phyloP scores from a whole-genome alignment of 92 coral and sea anemone genomes.

The Bergia puertoricense region DNA sequence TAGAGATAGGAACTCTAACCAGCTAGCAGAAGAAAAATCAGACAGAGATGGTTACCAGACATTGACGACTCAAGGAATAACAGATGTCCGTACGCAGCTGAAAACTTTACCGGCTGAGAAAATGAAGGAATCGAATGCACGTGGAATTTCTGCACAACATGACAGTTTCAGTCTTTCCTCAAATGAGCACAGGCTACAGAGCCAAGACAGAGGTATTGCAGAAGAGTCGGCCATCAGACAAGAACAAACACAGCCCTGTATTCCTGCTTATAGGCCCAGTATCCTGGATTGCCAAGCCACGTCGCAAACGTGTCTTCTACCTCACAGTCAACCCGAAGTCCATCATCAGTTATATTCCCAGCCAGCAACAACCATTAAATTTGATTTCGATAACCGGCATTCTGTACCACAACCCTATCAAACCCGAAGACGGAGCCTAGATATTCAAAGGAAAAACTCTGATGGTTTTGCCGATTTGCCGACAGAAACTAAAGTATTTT shows the following conservation, averaged over 20 bases:
- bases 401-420: not conserved
- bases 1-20: not conserved
- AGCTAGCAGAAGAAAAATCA: not conserved
- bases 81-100: not conserved
- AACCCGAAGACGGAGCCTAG: conserved; percentile 2
- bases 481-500: not conserved
- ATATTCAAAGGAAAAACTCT: not conserved
- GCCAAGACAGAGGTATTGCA: not conserved
- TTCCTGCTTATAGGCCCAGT: not conserved
- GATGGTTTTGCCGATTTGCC: not conserved
- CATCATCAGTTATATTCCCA: not conserved
- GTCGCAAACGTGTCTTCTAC: conserved; percentile 6
- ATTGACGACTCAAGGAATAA: not conserved
- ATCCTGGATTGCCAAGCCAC: not conserved
- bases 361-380: not conserved
- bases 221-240: not conserved
- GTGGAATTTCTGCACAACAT: not conserved
- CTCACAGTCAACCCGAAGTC: not conserved
- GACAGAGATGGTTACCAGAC: not conserved
- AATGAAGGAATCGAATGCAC: not conserved
- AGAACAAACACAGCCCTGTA: not conserved
- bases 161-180: not conserved
- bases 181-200: not conserved
- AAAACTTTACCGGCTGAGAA: too few relatives aligned
- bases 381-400: not conserved